Base-by-base conservation (phyloP, 1,140 invertebrate genomes). In the Mamestra configurata region DNA sequence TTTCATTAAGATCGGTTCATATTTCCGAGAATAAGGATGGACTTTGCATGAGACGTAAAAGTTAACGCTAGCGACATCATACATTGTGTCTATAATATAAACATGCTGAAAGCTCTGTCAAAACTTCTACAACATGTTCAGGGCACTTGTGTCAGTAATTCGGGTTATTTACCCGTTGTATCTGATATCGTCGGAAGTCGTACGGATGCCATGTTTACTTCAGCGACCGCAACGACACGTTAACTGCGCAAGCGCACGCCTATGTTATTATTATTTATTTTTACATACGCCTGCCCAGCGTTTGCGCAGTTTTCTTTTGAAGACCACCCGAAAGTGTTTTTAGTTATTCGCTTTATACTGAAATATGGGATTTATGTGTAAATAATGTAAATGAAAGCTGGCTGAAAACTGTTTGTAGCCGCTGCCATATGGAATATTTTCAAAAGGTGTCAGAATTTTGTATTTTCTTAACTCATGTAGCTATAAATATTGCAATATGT, bases 121-220 rank as follows among this genome's bases (percentile, higher is more conserved):
- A 1, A 49, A n/a, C 43, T 49, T 49, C 13, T 49, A n/a, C 15
- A 22, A 24, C 24, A 3, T 43, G 61, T 75, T 61, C 40, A 49
- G 37, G 57, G 27, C 43, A 76, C 73, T 76, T 61, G 40, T 4
- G 4, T 20, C 43, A 27, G 24, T 76, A 64, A 76, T 43, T 46
- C 57, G 27, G 61, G 49, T 77, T 43, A 77, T 22, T 18, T 40
- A 51, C 37, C 61, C 35, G 59, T 61, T 78, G 70, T 84, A 82
- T 81, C 43, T 68, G 77, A 80, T 79, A 66, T 82, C 70, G 85
- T 89, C 86, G 91, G 89, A 93, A 92, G 87, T 90, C 85, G 66
- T 83, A 88, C 88, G 92, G 90, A 93, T 89, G 90, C 89, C 70
- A 83, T 93, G 92, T 93, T 93, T 93, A 89, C 80, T 83, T 68